phyloP scores from a whole-genome alignment of 2,113 vertebrate genomes.

The Bombycilla garrulus region DNA sequence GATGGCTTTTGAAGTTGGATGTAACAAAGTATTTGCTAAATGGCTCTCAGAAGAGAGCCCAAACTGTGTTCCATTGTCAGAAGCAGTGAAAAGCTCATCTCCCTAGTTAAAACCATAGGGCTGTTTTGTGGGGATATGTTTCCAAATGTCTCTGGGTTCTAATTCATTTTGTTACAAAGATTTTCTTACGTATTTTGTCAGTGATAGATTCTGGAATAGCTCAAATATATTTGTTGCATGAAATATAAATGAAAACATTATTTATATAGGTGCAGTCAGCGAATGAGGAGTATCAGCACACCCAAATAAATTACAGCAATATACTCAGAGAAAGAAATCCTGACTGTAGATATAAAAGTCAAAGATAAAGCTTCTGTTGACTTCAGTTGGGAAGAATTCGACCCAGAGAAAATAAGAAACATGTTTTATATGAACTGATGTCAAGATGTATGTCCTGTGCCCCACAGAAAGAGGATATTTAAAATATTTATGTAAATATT shows the following conservation, averaged over 20 bases:
- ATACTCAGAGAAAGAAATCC: neutral
- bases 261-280: neutral
- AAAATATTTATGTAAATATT: constrained; percentile 46
- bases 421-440: neutral
- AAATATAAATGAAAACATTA: neutral
- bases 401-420: constrained; percentile 7
- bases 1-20: constrained; percentile 35
- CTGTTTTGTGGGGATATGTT: neutral
- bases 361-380: neutral
- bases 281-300: neutral
- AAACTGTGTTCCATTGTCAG: neutral
- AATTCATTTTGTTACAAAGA: neutral
- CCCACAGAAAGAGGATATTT: constrained; percentile 24
- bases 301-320: neutral
- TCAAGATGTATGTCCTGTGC: neutral
- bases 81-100: neutral
- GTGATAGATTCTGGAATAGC: neutral
- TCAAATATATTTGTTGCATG: neutral
- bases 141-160: neutral
- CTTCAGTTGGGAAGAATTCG: neutral
- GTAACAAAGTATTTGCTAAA: neutral
- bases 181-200: neutral
- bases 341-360: neutral
- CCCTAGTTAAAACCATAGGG: neutral
- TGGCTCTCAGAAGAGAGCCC: neutral